Evolutionary conservation across 2,888 invertebrate species (phyloP).

Genomic region (Automeris io): DNA sequence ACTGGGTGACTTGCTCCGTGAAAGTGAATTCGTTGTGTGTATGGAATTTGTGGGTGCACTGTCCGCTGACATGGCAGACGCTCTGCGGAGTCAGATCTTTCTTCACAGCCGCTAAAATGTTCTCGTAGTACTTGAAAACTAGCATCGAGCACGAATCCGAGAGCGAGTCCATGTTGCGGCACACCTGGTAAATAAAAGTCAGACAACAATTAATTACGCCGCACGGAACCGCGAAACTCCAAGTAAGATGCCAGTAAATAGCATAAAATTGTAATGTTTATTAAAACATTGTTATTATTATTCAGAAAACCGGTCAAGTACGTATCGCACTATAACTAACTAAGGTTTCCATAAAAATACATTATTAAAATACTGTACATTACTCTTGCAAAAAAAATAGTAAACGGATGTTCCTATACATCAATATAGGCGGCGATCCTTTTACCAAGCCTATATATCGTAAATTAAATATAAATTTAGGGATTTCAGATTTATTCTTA

Average conservation of each 20-base stretch:
- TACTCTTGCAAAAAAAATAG: no score
- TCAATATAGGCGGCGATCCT: no score
- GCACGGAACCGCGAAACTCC: background rate
- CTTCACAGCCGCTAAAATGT: slow-evolving; percentile 80
- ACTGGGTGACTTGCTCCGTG: slow-evolving; percentile 72
- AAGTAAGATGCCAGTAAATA: no score
- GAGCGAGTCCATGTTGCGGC: slow-evolving; percentile 83
- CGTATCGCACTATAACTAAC: background rate
- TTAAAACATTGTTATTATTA: no score
- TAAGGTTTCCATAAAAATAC: background rate
- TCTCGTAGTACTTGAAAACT: slow-evolving; percentile 83
- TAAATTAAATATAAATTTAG: no score
- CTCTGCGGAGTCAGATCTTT: slow-evolving; percentile 79
- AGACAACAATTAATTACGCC: background rate
- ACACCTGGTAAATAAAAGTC: slow-evolving; percentile 49
- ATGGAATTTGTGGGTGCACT: slow-evolving; percentile 82
- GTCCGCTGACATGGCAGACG: slow-evolving; percentile 86
- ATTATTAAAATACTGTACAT: background rate
- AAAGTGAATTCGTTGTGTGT: slow-evolving; percentile 78
- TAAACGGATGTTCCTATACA: no score
- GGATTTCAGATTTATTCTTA: no score
- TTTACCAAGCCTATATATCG: no score
- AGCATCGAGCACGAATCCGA: slow-evolving; percentile 88
- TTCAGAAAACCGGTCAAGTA: no score
- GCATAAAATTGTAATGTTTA: no score